A percentile compares a stretch with the other conserved stretches of the same genome.
These are phyloP conservation scores for Drosophila meridiana DNA, from an alignment of 2,888 invertebrate species.

Conservation along the genomic window DNA sequence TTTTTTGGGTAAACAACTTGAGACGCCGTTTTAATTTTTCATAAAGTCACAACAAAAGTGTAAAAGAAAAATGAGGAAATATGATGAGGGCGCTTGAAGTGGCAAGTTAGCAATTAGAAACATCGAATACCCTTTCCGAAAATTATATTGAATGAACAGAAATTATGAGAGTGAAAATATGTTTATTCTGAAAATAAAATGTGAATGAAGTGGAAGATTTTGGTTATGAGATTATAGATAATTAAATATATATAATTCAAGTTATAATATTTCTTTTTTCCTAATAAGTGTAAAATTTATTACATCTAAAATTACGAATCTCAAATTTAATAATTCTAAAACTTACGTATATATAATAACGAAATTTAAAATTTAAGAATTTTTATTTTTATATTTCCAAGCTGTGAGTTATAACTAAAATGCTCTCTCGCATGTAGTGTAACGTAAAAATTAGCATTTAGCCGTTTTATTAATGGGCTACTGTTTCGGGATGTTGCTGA, in stretches of 20 bases:
- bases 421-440: constrained; percentile 6
- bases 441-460: constrained; percentile 46
- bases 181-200: no score
- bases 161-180: no score
- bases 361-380: not conserved
- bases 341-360: no score
- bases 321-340: no score
- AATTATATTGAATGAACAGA: not conserved
- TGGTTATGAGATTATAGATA: no score
- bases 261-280: no score
- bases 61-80: constrained; percentile 54
- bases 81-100: constrained; percentile 12
- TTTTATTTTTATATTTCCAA: not conserved
- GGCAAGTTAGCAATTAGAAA: not conserved
- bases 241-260: no score
- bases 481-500: constrained; percentile 43
- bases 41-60: constrained; percentile 69
- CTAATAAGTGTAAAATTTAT: no score
- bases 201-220: no score
- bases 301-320: no score
- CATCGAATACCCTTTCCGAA: constrained; percentile 28
- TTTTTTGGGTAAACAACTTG: constrained; percentile 76
- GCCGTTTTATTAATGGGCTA: constrained; percentile 44
- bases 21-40: constrained; percentile 72
- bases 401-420: accelerated